Evolutionary conservation across 2,797 vertebrate species (phyloP).

Genomic region (Oophaga sylvatica): DNA sequence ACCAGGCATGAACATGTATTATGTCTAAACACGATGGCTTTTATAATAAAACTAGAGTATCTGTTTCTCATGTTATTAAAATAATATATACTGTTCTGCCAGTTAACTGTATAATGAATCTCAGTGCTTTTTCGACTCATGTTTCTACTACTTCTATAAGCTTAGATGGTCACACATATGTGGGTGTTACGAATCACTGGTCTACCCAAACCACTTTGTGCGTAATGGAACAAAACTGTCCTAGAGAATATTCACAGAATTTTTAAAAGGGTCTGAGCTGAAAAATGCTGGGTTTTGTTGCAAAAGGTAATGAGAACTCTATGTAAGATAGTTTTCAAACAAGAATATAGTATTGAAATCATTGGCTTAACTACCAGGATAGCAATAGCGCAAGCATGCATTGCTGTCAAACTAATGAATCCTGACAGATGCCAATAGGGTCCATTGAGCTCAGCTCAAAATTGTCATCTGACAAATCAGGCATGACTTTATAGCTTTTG

Average conservation of each 20-base stretch:
- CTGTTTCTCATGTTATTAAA: not conserved
- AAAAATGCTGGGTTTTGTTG: too few relatives aligned
- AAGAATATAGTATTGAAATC: too few relatives aligned
- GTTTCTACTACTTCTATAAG: not conserved
- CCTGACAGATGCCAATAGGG: not conserved
- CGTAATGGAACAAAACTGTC: not conserved
- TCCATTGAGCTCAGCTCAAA: not conserved
- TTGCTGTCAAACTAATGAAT: not conserved
- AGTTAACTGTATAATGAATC: not conserved
- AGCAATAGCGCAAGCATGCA: not conserved
- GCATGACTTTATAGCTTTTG: not conserved
- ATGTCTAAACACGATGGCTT: not conserved
- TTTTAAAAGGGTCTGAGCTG: too few relatives aligned
- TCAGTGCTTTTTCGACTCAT: not conserved
- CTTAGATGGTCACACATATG: not conserved
- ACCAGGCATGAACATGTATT: not conserved
- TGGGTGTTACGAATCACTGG: not conserved
- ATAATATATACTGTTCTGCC: not conserved
- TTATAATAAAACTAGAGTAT: not conserved
- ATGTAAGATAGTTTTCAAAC: too few relatives aligned
- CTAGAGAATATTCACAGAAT: not conserved
- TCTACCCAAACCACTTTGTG: not conserved
- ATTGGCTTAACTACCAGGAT: not conserved
- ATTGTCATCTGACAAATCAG: not conserved
- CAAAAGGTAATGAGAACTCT: too few relatives aligned